phyloP scores from a whole-genome alignment of 1,140 invertebrate species.

The Drosophila bocki region DNA sequence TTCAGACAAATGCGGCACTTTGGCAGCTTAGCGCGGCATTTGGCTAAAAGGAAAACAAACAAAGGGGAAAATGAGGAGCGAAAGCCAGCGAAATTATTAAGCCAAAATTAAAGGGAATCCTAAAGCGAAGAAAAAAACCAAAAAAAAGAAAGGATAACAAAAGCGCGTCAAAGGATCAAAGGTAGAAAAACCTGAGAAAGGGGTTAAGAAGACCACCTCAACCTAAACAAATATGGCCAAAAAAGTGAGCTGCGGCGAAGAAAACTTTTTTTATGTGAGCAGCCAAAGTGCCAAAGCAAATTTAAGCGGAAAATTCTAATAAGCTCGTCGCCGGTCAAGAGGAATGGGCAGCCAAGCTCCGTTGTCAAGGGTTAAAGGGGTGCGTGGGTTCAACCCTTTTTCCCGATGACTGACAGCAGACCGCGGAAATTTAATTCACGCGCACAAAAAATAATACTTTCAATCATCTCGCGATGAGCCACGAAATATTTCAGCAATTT shows the following conservation, averaged over 20 bases:
- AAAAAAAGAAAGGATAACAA: conserved; percentile 55
- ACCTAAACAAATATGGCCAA: conserved; percentile 74
- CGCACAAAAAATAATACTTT: conserved; percentile 75
- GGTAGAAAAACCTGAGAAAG: conserved; percentile 44
- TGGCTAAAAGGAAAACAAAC: conserved; percentile 75
- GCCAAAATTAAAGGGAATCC: conserved; percentile 69
- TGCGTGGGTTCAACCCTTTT: conserved; percentile 57
- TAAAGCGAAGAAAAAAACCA: no score
- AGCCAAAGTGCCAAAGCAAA: conserved; percentile 70
- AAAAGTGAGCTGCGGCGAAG: conserved; percentile 48
- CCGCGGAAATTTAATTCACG: conserved; percentile 81
- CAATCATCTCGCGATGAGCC: conserved; percentile 80
- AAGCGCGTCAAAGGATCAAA: conserved; percentile 82
- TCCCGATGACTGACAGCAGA: conserved; percentile 40
- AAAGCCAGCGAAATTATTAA: conserved; percentile 64
- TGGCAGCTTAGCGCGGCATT: conserved; percentile 73
- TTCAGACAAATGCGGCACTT: conserved; percentile 74
- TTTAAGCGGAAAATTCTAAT: conserved; percentile 84
- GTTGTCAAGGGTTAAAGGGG: conserved; percentile 24
- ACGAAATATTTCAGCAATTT: conserved; percentile 78
- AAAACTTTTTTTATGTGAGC: conserved; percentile 46
- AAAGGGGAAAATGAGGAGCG: conserved; percentile 42
- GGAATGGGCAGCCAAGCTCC: conserved; percentile 12
- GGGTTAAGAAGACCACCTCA: conserved; percentile 36
- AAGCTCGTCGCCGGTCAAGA: conserved; percentile 59